Evolutionary conservation across 2,888 invertebrate species (phyloP).

Genomic region (Diadegma fenestrale): DNA sequence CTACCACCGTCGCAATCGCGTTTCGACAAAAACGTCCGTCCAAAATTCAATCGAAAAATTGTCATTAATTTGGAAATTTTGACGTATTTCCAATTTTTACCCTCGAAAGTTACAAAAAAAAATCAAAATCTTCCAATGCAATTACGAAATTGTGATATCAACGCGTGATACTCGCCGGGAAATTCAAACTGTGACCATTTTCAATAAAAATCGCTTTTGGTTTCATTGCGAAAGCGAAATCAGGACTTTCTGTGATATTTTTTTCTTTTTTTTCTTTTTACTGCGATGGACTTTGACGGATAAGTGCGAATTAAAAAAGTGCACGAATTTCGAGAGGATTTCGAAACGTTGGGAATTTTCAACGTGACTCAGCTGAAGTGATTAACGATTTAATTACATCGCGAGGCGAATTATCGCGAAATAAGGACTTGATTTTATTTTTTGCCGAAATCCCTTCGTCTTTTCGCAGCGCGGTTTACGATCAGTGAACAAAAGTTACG

Average conservation of each 20-base stretch:
- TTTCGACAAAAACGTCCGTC: background rate
- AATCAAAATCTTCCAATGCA: background rate
- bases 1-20: conserved; percentile 27
- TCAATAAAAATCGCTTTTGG: background rate
- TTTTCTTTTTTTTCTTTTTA: background rate
- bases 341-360: conserved; percentile 25
- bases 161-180: background rate
- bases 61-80: background rate
- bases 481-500: conserved; percentile 22
- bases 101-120: background rate
- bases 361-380: conserved; percentile 13
- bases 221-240: conserved; percentile 6
- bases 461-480: background rate
- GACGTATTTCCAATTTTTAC: background rate
- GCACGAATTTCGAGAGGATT: conserved; percentile 54
- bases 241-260: conserved; percentile 32
- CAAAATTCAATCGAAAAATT: background rate
- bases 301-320: conserved; percentile 34
- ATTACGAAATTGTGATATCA: conserved; percentile 10
- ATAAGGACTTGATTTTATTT: background rate
- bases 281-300: conserved; percentile 39
- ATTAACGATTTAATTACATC: conserved; percentile 25
- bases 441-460: background rate
- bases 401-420: conserved; percentile 14
- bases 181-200: conserved; percentile 7